Evolutionary conservation across 2,797 vertebrate genomes (phyloP).

Genomic region (Sus cebifrons): DNA sequence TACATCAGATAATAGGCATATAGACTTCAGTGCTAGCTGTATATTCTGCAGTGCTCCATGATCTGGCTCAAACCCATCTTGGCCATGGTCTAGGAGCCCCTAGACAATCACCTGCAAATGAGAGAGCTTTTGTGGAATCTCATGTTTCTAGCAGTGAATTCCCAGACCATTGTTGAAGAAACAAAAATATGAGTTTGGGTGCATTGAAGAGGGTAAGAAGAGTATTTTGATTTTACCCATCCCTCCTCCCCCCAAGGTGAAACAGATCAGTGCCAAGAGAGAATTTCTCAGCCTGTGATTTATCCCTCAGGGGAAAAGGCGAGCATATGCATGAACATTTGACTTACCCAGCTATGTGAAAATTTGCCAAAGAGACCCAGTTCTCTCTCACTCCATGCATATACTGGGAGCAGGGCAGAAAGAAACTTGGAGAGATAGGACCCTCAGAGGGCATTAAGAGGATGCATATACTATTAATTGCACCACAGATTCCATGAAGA

Average conservation of each 20-base stretch:
- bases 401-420: not conserved
- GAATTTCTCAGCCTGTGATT: not conserved
- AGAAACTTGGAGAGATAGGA: not conserved
- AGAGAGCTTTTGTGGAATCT: not conserved
- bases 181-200: not conserved
- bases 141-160: not conserved
- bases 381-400: not conserved
- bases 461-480: not conserved
- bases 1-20: not conserved
- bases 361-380: not conserved
- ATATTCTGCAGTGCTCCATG: not conserved
- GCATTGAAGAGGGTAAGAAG: not conserved
- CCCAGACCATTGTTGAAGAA: not conserved
- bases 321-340: not conserved
- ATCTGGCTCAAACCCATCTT: not conserved
- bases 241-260: not conserved
- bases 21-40: not conserved
- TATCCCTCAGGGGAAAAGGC: not conserved
- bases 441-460: not conserved
- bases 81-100: not conserved
- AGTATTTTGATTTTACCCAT: not conserved
- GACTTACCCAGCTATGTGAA: not conserved
- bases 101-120: not conserved
- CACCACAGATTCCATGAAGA: not conserved
- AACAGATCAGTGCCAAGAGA: not conserved